These are phyloP conservation scores for Stichopus chloronotus DNA, from an alignment of 35 echinoderm and acorn worm species.

Conservation along the genomic window DNA sequence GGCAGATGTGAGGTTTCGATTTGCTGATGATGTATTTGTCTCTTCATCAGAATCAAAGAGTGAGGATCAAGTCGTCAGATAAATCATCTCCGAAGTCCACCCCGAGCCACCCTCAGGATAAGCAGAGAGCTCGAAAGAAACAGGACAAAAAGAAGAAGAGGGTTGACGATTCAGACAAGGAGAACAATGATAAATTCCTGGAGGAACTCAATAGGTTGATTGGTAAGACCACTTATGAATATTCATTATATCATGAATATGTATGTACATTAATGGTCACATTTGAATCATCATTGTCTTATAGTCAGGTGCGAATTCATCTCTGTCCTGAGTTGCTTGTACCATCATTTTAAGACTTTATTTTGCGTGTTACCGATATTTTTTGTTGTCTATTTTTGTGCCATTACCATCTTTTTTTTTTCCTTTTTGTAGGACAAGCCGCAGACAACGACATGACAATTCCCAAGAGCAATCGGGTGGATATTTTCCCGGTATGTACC, in stretches of 20 bases:
- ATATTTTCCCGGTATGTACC: neutral
- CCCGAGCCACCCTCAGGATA: neutral
- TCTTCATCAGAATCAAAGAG: conserved; percentile 35
- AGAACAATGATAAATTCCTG: conserved; percentile 48
- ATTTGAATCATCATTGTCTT: neutral
- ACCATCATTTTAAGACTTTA: neutral
- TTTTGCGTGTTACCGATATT: neutral
- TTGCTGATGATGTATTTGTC: neutral
- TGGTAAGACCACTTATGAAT: conserved; percentile 15
- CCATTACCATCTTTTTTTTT: neutral
- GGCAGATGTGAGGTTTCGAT: too few relatives aligned
- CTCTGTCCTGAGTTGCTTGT: too few relatives aligned
- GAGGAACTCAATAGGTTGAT: conserved; percentile 34
- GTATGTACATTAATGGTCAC: neutral
- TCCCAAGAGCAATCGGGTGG: neutral
- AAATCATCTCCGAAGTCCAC: conserved; percentile 49
- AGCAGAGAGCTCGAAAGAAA: neutral
- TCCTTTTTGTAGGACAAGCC: conserved; percentile 1
- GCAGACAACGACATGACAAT: neutral
- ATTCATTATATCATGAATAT: neutral
- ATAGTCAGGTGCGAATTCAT: neutral
- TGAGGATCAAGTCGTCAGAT: neutral
- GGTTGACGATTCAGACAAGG: neutral
- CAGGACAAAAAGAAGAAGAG: conserved; percentile 26
- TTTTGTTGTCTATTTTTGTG: neutral